A percentile compares a stretch with the other conserved stretches of the same genome.
Evolutionary conservation across 2,113 vertebrate species (phyloP).

Genomic region (Percopsis transmontana): DNA sequence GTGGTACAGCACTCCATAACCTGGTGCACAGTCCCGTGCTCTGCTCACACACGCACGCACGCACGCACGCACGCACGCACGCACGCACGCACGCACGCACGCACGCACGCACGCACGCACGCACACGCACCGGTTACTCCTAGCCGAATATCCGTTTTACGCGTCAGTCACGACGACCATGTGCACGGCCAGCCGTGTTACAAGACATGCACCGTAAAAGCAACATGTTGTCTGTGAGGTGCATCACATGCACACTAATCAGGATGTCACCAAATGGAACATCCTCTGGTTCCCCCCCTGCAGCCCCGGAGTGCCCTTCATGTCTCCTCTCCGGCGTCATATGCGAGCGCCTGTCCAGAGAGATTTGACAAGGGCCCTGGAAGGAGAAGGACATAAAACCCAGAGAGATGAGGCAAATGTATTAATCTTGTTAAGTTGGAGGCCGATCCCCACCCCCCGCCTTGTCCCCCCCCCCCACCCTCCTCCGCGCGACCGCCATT

Average conservation of each 20-base stretch:
- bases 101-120: too few relatives aligned
- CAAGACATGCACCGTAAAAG: neutral
- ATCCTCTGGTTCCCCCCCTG: slow-evolving; percentile 36
- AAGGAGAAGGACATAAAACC: slow-evolving; percentile 76
- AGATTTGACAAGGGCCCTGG: slow-evolving; percentile 77
- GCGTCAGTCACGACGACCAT: too few relatives aligned
- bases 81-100: neutral
- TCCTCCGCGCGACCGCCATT: slow-evolving; percentile 47
- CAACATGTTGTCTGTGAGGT: slow-evolving; percentile 1
- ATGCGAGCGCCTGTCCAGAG: slow-evolving; percentile 72
- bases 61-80: neutral
- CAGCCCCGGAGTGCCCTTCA: slow-evolving; percentile 65
- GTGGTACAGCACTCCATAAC: too few relatives aligned
- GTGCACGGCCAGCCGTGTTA: too few relatives aligned
- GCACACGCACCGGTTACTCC: too few relatives aligned
- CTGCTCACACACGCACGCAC: neutral
- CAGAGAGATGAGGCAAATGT: slow-evolving; percentile 74
- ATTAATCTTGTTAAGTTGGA: slow-evolving; percentile 81
- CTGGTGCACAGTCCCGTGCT: too few relatives aligned
- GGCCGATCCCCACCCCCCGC: slow-evolving; percentile 57
- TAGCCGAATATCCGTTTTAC: too few relatives aligned
- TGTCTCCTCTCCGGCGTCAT: slow-evolving; percentile 66
- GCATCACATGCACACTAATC: slow-evolving; percentile 44
- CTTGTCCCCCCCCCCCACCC: too few relatives aligned
- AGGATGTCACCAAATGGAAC: slow-evolving; percentile 49